Evolutionary conservation across 2,888 invertebrate species (phyloP).

Genomic region (Hydrotaea diabolus): DNA sequence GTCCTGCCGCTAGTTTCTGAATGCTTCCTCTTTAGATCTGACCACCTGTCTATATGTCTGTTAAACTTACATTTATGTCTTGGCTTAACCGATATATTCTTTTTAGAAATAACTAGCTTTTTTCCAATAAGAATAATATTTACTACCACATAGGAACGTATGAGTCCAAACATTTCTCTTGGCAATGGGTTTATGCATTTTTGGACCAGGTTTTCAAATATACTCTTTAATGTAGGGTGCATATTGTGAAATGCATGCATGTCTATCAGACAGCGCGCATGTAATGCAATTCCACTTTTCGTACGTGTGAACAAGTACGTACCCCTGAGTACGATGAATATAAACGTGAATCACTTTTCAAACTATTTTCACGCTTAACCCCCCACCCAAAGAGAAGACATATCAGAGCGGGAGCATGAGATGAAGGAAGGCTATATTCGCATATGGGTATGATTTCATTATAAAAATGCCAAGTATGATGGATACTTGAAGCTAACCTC

Average conservation of each 20-base stretch:
- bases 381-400: not conserved
- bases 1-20: too few species aligned
- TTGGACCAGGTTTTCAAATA: too few species aligned
- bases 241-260: not conserved
- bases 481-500: not conserved
- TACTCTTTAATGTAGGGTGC: not conserved
- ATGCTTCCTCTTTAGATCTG: too few species aligned
- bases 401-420: not conserved
- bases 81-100: too few species aligned
- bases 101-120: too few species aligned
- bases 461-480: slow-evolving; percentile 12
- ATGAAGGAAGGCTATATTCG: slow-evolving; percentile 17
- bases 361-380: slow-evolving; percentile 7
- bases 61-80: too few species aligned
- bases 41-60: too few species aligned
- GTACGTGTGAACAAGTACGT: not conserved
- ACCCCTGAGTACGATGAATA: not conserved
- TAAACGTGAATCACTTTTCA: slow-evolving; percentile 13
- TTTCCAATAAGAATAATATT: too few species aligned
- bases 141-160: too few species aligned
- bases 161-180: too few species aligned
- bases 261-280: not conserved
- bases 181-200: too few species aligned
- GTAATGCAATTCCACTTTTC: not conserved
- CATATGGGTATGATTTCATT: slow-evolving; percentile 5